These are phyloP conservation scores for Bungarus multicinctus DNA, from an alignment of 2,113 vertebrate species.

Conservation along the genomic window DNA sequence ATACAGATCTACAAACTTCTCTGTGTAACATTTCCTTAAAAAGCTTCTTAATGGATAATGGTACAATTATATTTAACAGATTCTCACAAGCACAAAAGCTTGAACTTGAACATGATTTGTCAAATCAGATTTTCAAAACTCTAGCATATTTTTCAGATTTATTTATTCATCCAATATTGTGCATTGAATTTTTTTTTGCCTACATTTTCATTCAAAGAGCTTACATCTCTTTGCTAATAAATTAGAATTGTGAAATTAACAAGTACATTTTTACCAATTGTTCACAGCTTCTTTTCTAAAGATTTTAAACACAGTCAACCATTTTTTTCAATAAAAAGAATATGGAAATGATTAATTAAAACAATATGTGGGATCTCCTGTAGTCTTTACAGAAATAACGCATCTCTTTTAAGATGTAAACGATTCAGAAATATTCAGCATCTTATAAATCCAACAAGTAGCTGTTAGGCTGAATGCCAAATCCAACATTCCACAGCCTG, in stretches of 20 bases:
- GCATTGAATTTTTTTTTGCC: not conserved
- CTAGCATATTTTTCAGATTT: not conserved
- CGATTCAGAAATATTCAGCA: not conserved
- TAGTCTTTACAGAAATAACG: not conserved
- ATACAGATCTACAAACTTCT: not conserved
- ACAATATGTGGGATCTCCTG: not conserved
- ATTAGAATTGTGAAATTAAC: not conserved
- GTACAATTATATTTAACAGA: not conserved
- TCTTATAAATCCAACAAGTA: not conserved
- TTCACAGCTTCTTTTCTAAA: not conserved
- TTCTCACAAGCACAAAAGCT: not conserved
- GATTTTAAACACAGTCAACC: not conserved
- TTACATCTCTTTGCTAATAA: not conserved
- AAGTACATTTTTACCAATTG: not conserved
- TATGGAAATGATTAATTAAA: conserved; percentile 11
- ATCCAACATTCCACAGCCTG: not conserved
- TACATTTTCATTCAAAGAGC: not conserved
- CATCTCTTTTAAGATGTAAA: not conserved
- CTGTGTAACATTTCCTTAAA: not conserved
- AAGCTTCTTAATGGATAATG: not conserved
- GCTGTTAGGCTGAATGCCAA: conserved; percentile 2
- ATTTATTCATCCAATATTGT: not conserved
- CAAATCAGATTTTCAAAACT: not conserved
- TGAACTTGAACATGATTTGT: rapidly evolving
- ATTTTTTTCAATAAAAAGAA: not conserved